Evolutionary conservation across 1,140 invertebrate genomes (phyloP).

Genomic region (Mizuhopecten yessoensis): DNA sequence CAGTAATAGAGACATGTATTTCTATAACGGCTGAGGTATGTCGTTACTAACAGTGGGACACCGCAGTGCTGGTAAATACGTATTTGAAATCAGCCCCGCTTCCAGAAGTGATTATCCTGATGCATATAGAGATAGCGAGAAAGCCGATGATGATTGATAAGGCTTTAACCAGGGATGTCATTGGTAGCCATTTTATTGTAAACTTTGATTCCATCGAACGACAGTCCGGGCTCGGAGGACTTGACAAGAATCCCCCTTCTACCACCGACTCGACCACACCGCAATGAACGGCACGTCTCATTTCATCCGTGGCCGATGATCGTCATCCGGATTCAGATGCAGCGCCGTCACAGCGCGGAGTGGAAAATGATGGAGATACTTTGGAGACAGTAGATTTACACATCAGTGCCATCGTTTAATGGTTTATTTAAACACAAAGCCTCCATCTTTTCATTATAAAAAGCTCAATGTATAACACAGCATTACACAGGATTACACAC

Average conservation of each 20-base stretch:
- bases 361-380: neutral
- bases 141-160: slow-evolving; percentile 42
- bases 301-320: neutral
- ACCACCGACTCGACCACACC: neutral
- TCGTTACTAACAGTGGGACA: neutral
- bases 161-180: slow-evolving; percentile 38
- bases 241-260: neutral
- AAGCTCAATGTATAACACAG: slow-evolving; percentile 14
- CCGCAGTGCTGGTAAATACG: neutral
- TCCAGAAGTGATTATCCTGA: slow-evolving; percentile 1
- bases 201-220: slow-evolving; percentile 42
- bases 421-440: slow-evolving; percentile 15
- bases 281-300: neutral
- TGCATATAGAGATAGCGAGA: neutral
- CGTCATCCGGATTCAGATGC: neutral
- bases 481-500: neutral
- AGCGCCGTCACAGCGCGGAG: neutral
- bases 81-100: neutral
- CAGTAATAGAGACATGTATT: neutral
- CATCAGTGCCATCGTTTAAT: neutral
- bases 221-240: neutral
- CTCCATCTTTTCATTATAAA: slow-evolving; percentile 30
- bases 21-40: neutral
- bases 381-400: neutral
- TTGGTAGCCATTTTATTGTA: slow-evolving; percentile 43